Evolutionary conservation across 2,113 vertebrate genomes (phyloP).

Genomic region (Amazona vittata): DNA sequence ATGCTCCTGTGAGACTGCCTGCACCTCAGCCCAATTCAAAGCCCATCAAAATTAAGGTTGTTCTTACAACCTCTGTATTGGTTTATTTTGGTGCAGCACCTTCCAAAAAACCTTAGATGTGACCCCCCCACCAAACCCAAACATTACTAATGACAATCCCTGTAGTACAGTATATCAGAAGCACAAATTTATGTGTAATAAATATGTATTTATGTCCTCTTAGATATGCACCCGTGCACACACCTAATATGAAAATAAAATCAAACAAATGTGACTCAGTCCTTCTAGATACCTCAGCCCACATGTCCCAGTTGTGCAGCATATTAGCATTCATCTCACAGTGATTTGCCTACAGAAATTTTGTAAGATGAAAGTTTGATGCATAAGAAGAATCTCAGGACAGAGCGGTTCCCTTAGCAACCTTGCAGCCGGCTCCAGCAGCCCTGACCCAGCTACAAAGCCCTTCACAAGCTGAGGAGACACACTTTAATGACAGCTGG

Average conservation of each 20-base stretch:
- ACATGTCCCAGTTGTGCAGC: slow-evolving; percentile 56
- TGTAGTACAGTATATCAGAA: neutral
- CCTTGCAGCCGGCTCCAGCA: slow-evolving; percentile 73
- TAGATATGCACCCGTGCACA: slow-evolving; percentile 16
- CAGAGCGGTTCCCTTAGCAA: slow-evolving; percentile 84
- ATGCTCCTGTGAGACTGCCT: neutral
- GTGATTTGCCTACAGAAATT: slow-evolving; percentile 80
- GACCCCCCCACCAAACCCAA: neutral
- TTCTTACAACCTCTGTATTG: neutral
- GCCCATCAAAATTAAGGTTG: neutral
- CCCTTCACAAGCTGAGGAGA: slow-evolving; percentile 71
- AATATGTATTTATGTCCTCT: neutral
- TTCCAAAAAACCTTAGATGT: neutral
- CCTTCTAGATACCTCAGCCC: slow-evolving; percentile 44
- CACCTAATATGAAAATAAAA: slow-evolving; percentile 41
- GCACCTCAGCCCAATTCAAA: neutral
- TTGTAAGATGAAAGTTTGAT: slow-evolving; percentile 81
- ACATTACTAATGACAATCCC: neutral
- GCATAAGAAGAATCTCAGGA: slow-evolving; percentile 77
- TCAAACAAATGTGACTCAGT: slow-evolving; percentile 58
- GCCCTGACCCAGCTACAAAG: slow-evolving; percentile 81
- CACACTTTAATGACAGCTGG: slow-evolving; percentile 76
- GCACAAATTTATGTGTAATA: neutral
- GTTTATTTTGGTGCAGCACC: neutral
- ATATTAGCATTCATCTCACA: slow-evolving; percentile 79